A percentile compares a stretch with the other conserved stretches of the same genome.
Evolutionary conservation across 2,797 vertebrate genomes (phyloP).

Genomic region (Falco biarmicus): DNA sequence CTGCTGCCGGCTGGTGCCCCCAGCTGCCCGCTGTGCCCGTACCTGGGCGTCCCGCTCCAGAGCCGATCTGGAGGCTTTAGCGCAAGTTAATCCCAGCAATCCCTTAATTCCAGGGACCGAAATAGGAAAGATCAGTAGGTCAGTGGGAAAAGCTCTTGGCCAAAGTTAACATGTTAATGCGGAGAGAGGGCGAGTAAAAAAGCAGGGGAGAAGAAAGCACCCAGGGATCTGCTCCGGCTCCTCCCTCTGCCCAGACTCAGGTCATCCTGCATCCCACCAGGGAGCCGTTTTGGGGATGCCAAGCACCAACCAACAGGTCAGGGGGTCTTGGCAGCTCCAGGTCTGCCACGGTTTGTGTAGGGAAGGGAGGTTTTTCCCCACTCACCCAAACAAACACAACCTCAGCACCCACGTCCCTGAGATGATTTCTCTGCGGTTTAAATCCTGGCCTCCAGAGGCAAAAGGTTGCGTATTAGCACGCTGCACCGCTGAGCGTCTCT

Average conservation of each 20-base stretch:
- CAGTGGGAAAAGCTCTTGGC: constrained; percentile 70
- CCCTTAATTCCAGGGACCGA: constrained; percentile 55
- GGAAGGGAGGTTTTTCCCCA: background rate
- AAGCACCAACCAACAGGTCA: accelerated
- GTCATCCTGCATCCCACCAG: accelerated
- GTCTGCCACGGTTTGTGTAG: accelerated
- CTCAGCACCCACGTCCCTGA: accelerated
- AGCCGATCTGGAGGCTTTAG: constrained; percentile 49
- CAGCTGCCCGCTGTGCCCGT: background rate
- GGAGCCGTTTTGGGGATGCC: background rate
- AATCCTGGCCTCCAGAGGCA: background rate
- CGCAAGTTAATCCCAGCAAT: constrained; percentile 57
- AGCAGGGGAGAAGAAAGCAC: background rate
- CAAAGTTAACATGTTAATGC: constrained; percentile 41
- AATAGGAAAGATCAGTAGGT: constrained; percentile 74
- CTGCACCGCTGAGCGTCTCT: constrained; percentile 24
- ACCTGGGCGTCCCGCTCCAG: constrained; percentile 13
- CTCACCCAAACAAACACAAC: background rate
- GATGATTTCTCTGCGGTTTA: background rate
- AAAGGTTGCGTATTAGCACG: constrained; percentile 2
- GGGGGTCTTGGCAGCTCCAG: accelerated
- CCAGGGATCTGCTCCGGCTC: background rate
- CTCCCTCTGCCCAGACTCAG: accelerated
- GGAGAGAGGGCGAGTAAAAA: background rate
- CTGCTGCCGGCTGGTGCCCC: background rate